Evolutionary conservation across 2,113 vertebrate species (phyloP).

Genomic region (Capreolus pygargus): DNA sequence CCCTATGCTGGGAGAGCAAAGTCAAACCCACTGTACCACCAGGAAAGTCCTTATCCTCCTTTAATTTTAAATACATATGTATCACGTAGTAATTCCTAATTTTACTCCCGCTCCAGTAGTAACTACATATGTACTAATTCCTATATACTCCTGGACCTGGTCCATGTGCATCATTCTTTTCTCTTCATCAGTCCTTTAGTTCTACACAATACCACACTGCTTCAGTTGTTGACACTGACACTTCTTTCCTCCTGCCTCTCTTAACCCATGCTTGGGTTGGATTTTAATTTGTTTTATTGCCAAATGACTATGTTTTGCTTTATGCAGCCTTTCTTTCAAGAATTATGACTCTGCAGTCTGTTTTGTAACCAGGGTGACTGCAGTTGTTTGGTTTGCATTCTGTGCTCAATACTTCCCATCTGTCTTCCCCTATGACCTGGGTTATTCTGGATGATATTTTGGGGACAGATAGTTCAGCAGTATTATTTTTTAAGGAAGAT

Average conservation of each 20-base stretch:
- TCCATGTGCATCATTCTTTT: not conserved
- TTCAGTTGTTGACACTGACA: not conserved
- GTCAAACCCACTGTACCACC: not conserved
- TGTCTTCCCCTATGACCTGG: not conserved
- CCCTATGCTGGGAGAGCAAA: not conserved
- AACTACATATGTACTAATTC: not conserved
- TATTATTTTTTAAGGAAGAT: not conserved
- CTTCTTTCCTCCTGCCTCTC: not conserved
- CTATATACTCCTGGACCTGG: not conserved
- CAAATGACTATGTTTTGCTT: not conserved
- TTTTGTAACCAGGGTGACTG: not conserved
- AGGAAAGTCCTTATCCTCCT: not conserved
- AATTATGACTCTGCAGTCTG: not conserved
- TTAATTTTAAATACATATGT: not conserved
- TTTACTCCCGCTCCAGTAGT: not conserved
- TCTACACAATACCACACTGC: not conserved
- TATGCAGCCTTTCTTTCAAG: not conserved
- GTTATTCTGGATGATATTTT: not conserved
- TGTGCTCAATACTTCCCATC: not conserved
- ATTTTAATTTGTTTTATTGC: not conserved
- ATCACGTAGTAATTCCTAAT: not conserved
- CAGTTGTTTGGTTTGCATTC: not conserved
- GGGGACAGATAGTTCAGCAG: not conserved
- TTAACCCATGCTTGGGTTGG: not conserved
- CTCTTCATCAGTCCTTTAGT: not conserved